Percentiles rank a stretch among this genome's conserved stretches.
Conservation (phyloP, 2,888 invertebrate genomes). For the Pristionchus japonicus region DNA sequence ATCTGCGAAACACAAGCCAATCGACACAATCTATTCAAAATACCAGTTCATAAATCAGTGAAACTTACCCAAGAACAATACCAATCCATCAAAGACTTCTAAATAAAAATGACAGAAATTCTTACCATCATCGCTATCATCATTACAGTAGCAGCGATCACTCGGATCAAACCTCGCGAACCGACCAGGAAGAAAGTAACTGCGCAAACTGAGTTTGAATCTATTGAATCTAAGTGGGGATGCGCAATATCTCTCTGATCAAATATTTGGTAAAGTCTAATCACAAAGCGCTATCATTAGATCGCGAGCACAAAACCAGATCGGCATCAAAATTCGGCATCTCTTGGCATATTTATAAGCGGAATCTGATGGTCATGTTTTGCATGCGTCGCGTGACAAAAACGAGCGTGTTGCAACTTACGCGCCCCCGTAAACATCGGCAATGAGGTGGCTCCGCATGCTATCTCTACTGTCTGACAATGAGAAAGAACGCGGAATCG, state of each 20-base stretch:
- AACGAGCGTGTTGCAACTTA: neutral
- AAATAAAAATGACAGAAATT: too few relatives aligned
- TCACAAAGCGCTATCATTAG: constrained; percentile 2
- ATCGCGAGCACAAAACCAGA: neutral
- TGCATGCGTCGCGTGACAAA: neutral
- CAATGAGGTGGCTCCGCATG: too few relatives aligned
- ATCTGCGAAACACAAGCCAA: too few relatives aligned
- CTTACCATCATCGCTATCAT: neutral
- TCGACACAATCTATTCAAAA: too few relatives aligned
- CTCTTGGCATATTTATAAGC: neutral
- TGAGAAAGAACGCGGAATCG: too few relatives aligned
- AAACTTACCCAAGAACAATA: too few relatives aligned
- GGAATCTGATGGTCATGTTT: neutral
- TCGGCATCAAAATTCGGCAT: neutral
- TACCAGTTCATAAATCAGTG: too few relatives aligned
- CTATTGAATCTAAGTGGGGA: neutral
- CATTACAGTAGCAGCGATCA: neutral
- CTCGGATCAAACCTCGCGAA: neutral
- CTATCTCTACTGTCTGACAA: neutral
- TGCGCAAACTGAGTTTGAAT: neutral
- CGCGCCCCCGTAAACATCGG: neutral
- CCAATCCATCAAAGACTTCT: too few relatives aligned
- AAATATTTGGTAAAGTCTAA: constrained; percentile 6
- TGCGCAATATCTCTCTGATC: neutral
- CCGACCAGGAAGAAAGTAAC: neutral